These are phyloP conservation scores for Sylvia borin DNA, from an alignment of 2,797 vertebrate species.

Conservation along the genomic window DNA sequence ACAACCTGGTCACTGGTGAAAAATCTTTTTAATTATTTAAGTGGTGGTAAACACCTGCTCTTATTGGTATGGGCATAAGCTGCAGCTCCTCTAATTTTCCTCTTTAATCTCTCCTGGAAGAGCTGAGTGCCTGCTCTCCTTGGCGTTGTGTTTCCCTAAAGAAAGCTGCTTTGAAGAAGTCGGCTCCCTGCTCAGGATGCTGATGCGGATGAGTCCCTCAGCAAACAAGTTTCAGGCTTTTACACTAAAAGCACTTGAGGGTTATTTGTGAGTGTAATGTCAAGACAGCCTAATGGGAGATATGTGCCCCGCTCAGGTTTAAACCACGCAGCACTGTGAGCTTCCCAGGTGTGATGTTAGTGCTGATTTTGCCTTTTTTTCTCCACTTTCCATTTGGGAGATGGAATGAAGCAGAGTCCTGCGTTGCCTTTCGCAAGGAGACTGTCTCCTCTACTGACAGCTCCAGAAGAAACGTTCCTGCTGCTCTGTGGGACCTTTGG, in stretches of 20 bases:
- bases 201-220: slow-evolving; percentile 9
- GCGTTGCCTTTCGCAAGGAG: neutral
- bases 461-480: neutral
- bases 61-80: slow-evolving; percentile 54
- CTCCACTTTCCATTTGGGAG: slow-evolving; percentile 47
- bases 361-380: slow-evolving; percentile 62
- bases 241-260: slow-evolving; percentile 57
- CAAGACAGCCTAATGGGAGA: slow-evolving; percentile 42
- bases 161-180: slow-evolving; percentile 60
- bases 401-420: neutral
- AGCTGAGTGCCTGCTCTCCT: slow-evolving; percentile 61
- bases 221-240: slow-evolving; percentile 63
- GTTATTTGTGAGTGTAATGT: slow-evolving; percentile 49
- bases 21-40: slow-evolving; percentile 69
- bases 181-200: slow-evolving; percentile 3
- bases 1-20: slow-evolving; percentile 61
- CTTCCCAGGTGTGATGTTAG: slow-evolving; percentile 46
- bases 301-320: neutral
- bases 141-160: slow-evolving; percentile 50
- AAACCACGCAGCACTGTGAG: neutral
- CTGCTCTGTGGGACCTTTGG: neutral
- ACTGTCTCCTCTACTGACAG: neutral
- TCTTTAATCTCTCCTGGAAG: slow-evolving; percentile 56
- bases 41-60: slow-evolving; percentile 12
- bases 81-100: slow-evolving; percentile 48